These are phyloP conservation scores for Drosophila eugracilis DNA, from an alignment of 1,140 invertebrate species.

Conservation along the genomic window DNA sequence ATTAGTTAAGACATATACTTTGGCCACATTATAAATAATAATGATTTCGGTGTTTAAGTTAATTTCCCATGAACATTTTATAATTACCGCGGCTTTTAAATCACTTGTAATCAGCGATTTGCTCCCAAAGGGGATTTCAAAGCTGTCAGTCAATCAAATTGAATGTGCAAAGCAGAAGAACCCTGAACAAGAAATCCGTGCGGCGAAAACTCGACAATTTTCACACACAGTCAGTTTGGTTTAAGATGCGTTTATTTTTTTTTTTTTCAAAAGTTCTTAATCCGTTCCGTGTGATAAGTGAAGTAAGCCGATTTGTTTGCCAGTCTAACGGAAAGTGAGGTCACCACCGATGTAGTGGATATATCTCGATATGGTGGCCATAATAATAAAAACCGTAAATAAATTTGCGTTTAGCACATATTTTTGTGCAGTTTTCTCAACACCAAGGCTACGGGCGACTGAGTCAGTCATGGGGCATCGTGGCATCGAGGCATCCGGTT, in stretches of 20 bases:
- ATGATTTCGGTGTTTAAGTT: slow-evolving; percentile 11
- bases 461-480: slow-evolving; percentile 30
- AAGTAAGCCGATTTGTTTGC: slow-evolving; percentile 58
- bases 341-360: no score
- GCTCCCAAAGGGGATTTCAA: slow-evolving; percentile 39
- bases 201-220: slow-evolving; percentile 24
- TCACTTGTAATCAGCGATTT: slow-evolving; percentile 31
- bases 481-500: slow-evolving; percentile 47
- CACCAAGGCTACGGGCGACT: slow-evolving; percentile 56
- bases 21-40: slow-evolving; percentile 12
- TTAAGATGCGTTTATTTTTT: slow-evolving; percentile 17
- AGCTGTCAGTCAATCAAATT: slow-evolving; percentile 34
- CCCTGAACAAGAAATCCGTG: slow-evolving; percentile 17
- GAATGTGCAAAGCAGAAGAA: slow-evolving; percentile 10
- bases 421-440: slow-evolving; percentile 39
- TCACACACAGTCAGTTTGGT: slow-evolving; percentile 20
- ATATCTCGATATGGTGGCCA: slow-evolving; percentile 48
- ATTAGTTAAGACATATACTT: slow-evolving; percentile 8
- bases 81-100: slow-evolving; percentile 37
- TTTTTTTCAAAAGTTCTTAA: slow-evolving; percentile 43
- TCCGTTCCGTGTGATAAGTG: slow-evolving; percentile 57
- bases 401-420: slow-evolving; percentile 74
- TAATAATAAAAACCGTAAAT: slow-evolving; percentile 62
- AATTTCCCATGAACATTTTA: slow-evolving; percentile 36
- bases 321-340: slow-evolving; percentile 67